Evolutionary conservation across 2,113 vertebrate species (phyloP).

Genomic region (Emydocephalus ijimae): DNA sequence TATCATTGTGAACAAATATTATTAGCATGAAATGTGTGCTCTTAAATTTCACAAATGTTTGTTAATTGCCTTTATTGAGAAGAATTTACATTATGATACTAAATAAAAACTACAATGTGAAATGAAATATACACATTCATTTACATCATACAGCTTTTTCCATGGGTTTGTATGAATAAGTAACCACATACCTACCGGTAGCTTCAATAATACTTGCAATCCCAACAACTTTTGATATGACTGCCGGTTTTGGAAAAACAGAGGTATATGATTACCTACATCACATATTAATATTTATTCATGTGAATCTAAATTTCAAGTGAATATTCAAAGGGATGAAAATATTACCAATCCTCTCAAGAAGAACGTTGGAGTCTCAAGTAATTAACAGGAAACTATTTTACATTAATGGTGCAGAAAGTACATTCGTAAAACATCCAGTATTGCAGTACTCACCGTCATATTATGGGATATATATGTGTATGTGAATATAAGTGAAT

Average conservation of each 20-base stretch:
- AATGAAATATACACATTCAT: slow-evolving; percentile 1
- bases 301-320: not conserved
- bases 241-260: not conserved
- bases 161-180: not conserved
- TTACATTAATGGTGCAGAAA: slow-evolving; percentile 23
- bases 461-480: slow-evolving; percentile 38
- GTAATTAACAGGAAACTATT: slow-evolving; percentile 37
- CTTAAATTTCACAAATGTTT: slow-evolving; percentile 50
- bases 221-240: not conserved
- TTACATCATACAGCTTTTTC: not conserved
- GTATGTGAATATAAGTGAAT: slow-evolving; percentile 31
- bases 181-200: no score
- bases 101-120: slow-evolving; percentile 28
- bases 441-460: slow-evolving; percentile 49
- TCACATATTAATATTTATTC: not conserved
- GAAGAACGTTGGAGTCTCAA: slow-evolving; percentile 23
- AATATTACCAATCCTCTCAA: slow-evolving; percentile 12
- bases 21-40: slow-evolving; percentile 48
- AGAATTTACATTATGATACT: slow-evolving; percentile 11
- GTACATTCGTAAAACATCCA: slow-evolving; percentile 43
- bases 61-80: slow-evolving; percentile 42
- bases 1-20: slow-evolving; percentile 34
- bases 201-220: not conserved
- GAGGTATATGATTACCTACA: not conserved
- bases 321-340: not conserved